Evolutionary conservation across 2,797 vertebrate species (phyloP).

Genomic region (Gambusia yucatana): DNA sequence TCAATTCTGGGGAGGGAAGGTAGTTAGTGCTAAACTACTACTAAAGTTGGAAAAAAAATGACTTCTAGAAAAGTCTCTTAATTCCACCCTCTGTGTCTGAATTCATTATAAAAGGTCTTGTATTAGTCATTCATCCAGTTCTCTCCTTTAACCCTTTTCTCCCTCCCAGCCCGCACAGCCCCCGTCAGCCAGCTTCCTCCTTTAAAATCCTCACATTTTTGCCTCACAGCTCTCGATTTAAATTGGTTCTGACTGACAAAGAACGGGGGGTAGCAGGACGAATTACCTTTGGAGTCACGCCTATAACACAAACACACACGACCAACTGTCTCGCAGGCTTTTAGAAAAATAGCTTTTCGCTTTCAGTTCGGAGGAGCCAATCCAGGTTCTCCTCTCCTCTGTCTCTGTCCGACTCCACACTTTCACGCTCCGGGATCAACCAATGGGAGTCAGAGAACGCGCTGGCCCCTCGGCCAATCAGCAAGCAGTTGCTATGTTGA

Average conservation of each 20-base stretch:
- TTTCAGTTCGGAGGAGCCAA: constrained; percentile 76
- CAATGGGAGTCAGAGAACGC: constrained; percentile 56
- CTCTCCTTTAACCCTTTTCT: constrained; percentile 22
- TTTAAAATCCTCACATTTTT: constrained; percentile 54
- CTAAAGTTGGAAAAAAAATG: neutral
- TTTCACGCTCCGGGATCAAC: constrained; percentile 48
- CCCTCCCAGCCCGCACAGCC: constrained; percentile 28
- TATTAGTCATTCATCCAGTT: constrained; percentile 18
- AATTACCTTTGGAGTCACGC: constrained; percentile 78
- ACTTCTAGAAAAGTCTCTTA: neutral
- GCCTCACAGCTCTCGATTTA: constrained; percentile 62
- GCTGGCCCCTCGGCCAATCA: constrained; percentile 62
- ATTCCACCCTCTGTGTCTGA: constrained; percentile 1
- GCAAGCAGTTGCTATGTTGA: constrained; percentile 77
- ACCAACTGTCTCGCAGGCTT: constrained; percentile 72
- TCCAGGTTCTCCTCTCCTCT: constrained; percentile 64
- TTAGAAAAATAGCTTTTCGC: constrained; percentile 69
- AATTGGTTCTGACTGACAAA: constrained; percentile 53
- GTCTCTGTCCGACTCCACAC: constrained; percentile 74
- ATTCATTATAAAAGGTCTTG: neutral
- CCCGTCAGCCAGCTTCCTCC: constrained; percentile 21
- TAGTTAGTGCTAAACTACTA: neutral
- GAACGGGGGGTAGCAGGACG: constrained; percentile 44
- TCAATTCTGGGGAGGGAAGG: too few species aligned
- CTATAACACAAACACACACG: constrained; percentile 69